Evolutionary conservation across 2,888 invertebrate genomes (phyloP), one percentile per base, ranked within the genome.

Genomic region (Parelbella ahira): DNA sequence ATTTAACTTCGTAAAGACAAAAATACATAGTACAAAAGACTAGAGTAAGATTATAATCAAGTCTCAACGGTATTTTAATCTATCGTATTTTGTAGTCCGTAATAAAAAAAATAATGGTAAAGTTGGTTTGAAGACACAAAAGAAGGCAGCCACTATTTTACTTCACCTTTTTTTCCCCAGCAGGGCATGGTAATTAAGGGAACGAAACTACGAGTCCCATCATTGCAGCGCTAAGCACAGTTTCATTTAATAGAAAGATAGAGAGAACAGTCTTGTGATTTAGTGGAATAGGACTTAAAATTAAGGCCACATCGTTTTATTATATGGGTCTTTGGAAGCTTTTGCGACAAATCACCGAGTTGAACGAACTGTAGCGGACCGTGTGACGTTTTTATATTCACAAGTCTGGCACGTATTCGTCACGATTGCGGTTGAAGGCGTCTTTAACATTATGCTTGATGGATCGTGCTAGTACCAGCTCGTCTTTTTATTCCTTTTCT

Each of bases 151-250:
- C 58, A 63, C 57, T 61, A 59, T 64, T 63, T 60, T 52, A 54
- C 56, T 63, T 45, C 33, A 51, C 54, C 55, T 59, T 70, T 75
- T 77, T 71, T 73, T 62, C 54, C 53, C 54, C 60, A 59, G 60
- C 56, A 64, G 67, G 67, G 69, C 67, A 70, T 64, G 68, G 70
- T 79, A 81, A 80, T 81, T 81, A 81, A 75, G 70, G 55, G 58
- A 60, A 53, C 12, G 61, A 64, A 65, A 61, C 57, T 66, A 64
- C 64, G 62, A 54, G 64, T 55, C 60, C 58, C 63, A 60, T 59
- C 57, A 58, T 57, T 63, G 59, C 61, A 58, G 57, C 63, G 68
- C 46, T 64, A 64, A 68, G 64, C 58, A 63, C 59, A 64, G 53
- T 62, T 25, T 56, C 54, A 53, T 54, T 64, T 60, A 63, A 69